Conservation (phyloP, 1,140 invertebrate species). For the Zaprionus taronus region DNA sequence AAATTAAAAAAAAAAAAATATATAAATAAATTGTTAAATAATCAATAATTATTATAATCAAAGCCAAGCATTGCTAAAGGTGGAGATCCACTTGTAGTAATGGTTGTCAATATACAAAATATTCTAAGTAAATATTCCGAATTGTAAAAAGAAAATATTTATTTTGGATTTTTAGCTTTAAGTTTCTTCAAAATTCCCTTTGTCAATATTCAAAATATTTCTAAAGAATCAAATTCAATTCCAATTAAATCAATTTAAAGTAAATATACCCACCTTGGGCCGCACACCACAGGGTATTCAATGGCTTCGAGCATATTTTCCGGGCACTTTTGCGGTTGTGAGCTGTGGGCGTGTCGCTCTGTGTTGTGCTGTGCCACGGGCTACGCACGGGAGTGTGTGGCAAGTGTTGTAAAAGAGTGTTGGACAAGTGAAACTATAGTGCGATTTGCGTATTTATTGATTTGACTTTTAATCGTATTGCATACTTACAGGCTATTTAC, state of each 20-base stretch:
- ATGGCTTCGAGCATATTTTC: conserved; percentile 58
- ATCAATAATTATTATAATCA: too few species aligned
- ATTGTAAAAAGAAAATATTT: too few species aligned
- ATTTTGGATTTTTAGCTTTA: too few species aligned
- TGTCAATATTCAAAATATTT: too few species aligned
- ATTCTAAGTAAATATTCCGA: too few species aligned
- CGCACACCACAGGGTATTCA: neutral
- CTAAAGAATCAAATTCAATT: too few species aligned
- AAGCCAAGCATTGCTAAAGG: too few species aligned
- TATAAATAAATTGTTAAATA: too few species aligned
- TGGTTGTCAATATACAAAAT: too few species aligned
- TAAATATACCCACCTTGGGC: neutral
- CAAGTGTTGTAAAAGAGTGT: neutral
- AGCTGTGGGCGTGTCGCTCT: conserved; percentile 9
- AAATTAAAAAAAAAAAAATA: too few species aligned
- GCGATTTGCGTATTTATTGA: conserved; percentile 63
- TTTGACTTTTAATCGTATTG: conserved; percentile 68
- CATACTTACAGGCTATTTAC: conserved; percentile 75
- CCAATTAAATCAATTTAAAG: neutral
- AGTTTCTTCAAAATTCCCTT: too few species aligned
- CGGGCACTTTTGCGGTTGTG: conserved; percentile 61
- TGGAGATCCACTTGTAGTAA: rapidly evolving
- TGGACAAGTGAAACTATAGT: conserved; percentile 15
- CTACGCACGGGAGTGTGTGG: neutral
- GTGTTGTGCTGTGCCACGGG: neutral